Evolutionary conservation across 2,797 vertebrate genomes (phyloP).

Genomic region (Aeoliscus strigatus): DNA sequence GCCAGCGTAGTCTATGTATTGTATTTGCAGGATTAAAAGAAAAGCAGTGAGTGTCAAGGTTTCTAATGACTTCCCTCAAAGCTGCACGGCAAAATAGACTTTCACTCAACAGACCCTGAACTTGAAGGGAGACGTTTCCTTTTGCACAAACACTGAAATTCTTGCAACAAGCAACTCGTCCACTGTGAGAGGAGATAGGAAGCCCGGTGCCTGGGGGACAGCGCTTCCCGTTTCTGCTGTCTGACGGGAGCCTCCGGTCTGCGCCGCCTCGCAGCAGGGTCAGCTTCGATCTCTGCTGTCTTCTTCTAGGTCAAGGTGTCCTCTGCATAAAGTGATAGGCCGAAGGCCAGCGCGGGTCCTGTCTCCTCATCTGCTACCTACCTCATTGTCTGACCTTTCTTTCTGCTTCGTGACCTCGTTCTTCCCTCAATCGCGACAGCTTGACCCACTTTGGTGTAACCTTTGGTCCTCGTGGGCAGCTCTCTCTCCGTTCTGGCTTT

Average conservation of each 20-base stretch:
- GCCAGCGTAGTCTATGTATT: neutral
- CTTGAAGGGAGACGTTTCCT: conserved; percentile 5
- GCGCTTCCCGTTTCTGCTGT: conserved; percentile 22
- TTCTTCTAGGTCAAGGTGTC: conserved; percentile 48
- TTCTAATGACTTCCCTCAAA: neutral
- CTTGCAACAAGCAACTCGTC: conserved; percentile 33
- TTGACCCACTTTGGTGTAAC: conserved; percentile 54
- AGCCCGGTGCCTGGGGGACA: conserved; percentile 20
- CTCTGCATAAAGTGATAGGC: conserved; percentile 39
- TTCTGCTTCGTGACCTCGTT: conserved; percentile 33
- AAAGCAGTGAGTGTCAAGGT: too few species aligned
- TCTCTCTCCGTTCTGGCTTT: conserved; percentile 23
- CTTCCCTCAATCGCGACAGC: conserved; percentile 29
- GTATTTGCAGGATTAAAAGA: too few species aligned
- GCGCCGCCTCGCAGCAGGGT: conserved; percentile 20
- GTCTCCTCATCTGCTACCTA: conserved; percentile 37
- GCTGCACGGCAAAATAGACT: neutral
- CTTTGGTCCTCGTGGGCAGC: conserved; percentile 45
- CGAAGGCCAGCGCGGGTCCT: conserved; percentile 24
- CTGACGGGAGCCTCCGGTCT: conserved; percentile 29
- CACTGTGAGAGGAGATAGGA: conserved; percentile 37
- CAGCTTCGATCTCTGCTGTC: conserved; percentile 10
- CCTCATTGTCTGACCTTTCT: conserved; percentile 50
- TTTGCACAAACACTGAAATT: conserved; percentile 23
- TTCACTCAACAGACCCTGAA: conserved; percentile 13